A percentile compares a stretch with the other conserved stretches of the same genome.
These are phyloP conservation scores for Anseranas semipalmata DNA, from an alignment of 2,113 vertebrate species.

Conservation along the genomic window DNA sequence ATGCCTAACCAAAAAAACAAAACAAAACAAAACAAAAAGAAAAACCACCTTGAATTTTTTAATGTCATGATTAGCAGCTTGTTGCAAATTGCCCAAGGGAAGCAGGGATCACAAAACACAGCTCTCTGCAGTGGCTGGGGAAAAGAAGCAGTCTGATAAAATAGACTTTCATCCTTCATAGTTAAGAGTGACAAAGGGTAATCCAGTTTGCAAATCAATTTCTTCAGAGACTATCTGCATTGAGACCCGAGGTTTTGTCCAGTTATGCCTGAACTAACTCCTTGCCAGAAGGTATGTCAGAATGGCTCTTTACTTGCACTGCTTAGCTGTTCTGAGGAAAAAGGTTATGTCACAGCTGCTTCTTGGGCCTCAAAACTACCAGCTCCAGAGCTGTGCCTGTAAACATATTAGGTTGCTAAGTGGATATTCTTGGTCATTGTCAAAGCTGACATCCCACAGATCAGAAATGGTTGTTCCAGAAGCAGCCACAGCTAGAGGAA, in stretches of 20 bases:
- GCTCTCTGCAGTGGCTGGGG: not conserved
- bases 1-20: not conserved
- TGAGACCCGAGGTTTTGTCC: not conserved
- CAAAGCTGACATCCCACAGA: not conserved
- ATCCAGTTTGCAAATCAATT: not conserved
- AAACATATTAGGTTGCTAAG: not conserved
- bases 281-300: accelerated
- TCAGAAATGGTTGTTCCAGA: not conserved
- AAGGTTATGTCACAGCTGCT: not conserved
- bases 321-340: not conserved
- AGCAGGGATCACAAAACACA: not conserved
- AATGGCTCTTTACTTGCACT: not conserved
- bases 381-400: not conserved
- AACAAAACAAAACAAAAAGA: not conserved
- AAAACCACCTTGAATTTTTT: not conserved
- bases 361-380: not conserved
- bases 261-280: not conserved
- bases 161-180: not conserved
- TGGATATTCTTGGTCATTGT: not conserved
- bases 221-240: not conserved
- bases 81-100: not conserved
- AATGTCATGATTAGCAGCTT: not conserved
- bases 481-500: not conserved
- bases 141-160: not conserved
- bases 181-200: not conserved